phyloP scores from a whole-genome alignment of 1,140 invertebrate species.

The Wasmannia auropunctata region DNA sequence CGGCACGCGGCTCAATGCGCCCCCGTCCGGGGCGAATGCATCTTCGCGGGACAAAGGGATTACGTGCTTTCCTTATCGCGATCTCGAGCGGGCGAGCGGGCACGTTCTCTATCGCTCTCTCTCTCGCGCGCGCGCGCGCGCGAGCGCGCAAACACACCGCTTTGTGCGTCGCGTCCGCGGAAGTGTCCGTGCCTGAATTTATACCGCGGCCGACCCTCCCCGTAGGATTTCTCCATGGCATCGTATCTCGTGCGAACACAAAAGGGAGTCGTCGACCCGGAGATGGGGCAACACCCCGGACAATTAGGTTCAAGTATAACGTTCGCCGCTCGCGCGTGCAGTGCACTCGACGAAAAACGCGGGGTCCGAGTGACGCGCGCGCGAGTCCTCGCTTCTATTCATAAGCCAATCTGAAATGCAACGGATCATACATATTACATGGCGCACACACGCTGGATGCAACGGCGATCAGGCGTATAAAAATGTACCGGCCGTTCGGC shows the following conservation, averaged over 20 bases:
- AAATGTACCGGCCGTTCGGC: constrained; percentile 32
- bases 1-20: constrained; percentile 31
- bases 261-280: constrained; percentile 49
- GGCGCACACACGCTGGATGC: constrained; percentile 10
- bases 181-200: constrained; percentile 62
- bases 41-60: constrained; percentile 48
- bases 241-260: constrained; percentile 35
- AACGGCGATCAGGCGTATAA: constrained; percentile 14
- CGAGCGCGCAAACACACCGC: too few species aligned
- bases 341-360: constrained; percentile 12
- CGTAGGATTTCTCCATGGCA: constrained; percentile 33
- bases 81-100: constrained; percentile 7
- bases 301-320: constrained; percentile 62
- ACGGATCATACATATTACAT: constrained; percentile 61
- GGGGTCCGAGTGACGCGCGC: neutral
- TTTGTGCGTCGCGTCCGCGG: constrained; percentile 32
- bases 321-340: neutral
- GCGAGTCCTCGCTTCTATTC: constrained; percentile 38
- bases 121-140: constrained; percentile 4
- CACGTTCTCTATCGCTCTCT: neutral
- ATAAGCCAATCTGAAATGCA: constrained; percentile 59
- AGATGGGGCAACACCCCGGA: constrained; percentile 53
- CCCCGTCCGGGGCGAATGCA: constrained; percentile 42
- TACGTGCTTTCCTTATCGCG: constrained; percentile 57
- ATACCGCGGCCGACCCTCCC: constrained; percentile 44